Evolutionary conservation across 2,113 vertebrate species (phyloP).

Genomic region (Psittacus erithacus): DNA sequence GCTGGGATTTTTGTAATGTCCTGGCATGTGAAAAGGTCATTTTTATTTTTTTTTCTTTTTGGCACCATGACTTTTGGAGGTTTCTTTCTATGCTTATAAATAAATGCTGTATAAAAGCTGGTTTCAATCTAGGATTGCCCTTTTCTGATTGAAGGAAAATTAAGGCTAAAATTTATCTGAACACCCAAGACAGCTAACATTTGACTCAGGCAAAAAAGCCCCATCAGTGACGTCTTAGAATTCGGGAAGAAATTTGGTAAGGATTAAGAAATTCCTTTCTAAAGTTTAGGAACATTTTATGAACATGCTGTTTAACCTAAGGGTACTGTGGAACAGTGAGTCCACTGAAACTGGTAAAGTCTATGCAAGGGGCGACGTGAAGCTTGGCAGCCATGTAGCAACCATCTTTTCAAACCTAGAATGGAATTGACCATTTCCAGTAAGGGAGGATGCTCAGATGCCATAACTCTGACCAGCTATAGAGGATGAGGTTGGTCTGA

Average conservation of each 20-base stretch:
- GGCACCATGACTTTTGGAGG: neutral
- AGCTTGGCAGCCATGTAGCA: neutral
- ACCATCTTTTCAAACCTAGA: neutral
- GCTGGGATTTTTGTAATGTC: slow-evolving; percentile 31
- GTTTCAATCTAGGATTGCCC: neutral
- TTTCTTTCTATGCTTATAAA: neutral
- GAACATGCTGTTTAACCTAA: neutral
- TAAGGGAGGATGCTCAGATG: neutral
- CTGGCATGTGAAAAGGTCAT: neutral
- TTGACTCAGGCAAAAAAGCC: neutral
- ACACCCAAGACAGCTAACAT: neutral
- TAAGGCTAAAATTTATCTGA: neutral
- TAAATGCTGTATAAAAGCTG: neutral
- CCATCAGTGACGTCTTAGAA: neutral
- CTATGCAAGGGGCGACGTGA: accelerated
- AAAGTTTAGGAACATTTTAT: neutral
- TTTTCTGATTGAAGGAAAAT: neutral
- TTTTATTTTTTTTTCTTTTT: neutral
- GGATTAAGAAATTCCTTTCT: neutral
- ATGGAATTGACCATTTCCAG: neutral
- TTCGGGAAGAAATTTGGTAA: neutral
- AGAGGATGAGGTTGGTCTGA: neutral
- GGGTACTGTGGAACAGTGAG: neutral
- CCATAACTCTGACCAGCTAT: neutral
- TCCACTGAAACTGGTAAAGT: neutral